phyloP scores from a whole-genome alignment of 2,113 vertebrate species.

The Stictonetta naevosa region DNA sequence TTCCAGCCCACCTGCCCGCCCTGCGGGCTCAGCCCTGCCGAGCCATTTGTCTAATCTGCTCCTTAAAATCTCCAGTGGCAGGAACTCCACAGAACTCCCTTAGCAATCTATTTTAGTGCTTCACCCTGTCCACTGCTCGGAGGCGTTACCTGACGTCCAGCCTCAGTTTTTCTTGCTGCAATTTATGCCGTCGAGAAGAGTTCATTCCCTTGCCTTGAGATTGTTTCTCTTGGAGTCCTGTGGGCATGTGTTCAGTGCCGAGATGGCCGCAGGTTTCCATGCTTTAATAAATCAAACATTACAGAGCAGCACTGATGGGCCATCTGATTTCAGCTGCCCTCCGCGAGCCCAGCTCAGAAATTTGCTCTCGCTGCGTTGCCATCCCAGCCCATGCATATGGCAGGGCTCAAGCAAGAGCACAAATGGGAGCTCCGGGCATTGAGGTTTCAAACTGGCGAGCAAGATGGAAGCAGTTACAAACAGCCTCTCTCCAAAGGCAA shows the following conservation, averaged over 20 bases:
- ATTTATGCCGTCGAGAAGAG: slow-evolving; percentile 21
- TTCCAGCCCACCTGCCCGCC: neutral
- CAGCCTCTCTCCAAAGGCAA: neutral
- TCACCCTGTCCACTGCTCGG: slow-evolving; percentile 54
- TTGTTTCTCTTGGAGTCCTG: slow-evolving; percentile 53
- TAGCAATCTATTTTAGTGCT: slow-evolving; percentile 51
- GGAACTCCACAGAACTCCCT: slow-evolving; percentile 46
- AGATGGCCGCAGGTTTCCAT: neutral
- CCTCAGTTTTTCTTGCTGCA: slow-evolving; percentile 50
- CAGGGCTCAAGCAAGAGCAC: neutral
- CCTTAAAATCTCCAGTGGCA: slow-evolving; percentile 43
- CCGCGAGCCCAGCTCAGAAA: neutral
- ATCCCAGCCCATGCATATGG: neutral
- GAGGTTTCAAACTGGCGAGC: neutral
- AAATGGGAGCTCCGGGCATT: neutral
- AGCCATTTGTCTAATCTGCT: slow-evolving; percentile 52
- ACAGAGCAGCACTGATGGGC: neutral
- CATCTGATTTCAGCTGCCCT: neutral
- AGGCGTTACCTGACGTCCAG: slow-evolving; percentile 42
- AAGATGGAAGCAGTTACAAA: neutral
- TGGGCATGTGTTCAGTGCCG: neutral
- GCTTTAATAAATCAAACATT: slow-evolving; percentile 49
- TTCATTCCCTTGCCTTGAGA: slow-evolving; percentile 16
- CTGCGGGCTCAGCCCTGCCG: slow-evolving; percentile 31
- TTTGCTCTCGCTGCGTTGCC: neutral